Evolutionary conservation across 2,113 vertebrate species (phyloP).

Genomic region (Illadopsis cleaveri): DNA sequence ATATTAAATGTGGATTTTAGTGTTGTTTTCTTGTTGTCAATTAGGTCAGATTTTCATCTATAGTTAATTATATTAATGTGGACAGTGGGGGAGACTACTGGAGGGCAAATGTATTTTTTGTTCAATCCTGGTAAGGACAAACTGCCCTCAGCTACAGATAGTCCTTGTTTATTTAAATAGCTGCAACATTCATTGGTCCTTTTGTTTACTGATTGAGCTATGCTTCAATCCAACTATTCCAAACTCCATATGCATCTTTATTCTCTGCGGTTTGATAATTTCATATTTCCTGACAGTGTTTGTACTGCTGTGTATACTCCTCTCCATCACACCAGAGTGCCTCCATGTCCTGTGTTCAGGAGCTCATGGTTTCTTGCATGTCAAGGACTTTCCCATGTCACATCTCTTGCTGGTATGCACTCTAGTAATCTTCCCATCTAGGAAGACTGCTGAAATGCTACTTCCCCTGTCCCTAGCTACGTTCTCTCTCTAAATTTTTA

Average conservation of each 20-base stretch:
- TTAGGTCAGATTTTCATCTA: neutral
- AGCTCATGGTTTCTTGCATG: neutral
- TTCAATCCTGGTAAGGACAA: neutral
- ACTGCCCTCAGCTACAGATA: neutral
- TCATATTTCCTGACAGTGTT: neutral
- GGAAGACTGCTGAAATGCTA: neutral
- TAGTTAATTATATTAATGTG: neutral
- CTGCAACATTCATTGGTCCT: neutral
- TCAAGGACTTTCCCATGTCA: neutral
- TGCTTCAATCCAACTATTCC: neutral
- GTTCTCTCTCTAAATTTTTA: neutral
- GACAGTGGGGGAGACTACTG: neutral
- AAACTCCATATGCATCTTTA: neutral
- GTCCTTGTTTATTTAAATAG: neutral
- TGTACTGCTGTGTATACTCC: neutral
- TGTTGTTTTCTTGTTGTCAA: neutral
- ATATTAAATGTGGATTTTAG: neutral
- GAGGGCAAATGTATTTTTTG: constrained; percentile 19
- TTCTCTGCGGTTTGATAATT: neutral
- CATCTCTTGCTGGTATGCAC: neutral
- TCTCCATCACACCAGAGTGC: neutral
- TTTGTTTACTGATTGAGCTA: neutral
- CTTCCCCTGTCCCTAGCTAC: neutral
- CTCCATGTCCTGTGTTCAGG: neutral
- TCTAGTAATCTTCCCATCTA: neutral